These are phyloP conservation scores for Arctocebus calabarensis DNA, from an alignment of 2,797 vertebrate genomes.

Conservation along the genomic window DNA sequence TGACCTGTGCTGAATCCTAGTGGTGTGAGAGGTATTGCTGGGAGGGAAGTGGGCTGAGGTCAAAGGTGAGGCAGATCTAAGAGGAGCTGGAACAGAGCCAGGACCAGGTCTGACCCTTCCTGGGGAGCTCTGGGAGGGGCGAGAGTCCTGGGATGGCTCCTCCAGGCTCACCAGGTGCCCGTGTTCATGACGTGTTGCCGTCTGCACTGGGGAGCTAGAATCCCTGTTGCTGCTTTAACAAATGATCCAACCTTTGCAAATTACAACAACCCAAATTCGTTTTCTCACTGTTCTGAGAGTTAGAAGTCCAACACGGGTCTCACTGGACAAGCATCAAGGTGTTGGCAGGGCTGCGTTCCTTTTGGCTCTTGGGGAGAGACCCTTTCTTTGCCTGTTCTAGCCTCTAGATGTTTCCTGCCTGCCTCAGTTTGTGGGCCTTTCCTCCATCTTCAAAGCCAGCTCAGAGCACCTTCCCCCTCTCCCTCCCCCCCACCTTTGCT, in stretches of 20 bases:
- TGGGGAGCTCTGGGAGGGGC: background rate
- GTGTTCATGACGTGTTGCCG: accelerated
- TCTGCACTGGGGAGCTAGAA: background rate
- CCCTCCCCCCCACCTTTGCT: background rate
- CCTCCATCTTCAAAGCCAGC: background rate
- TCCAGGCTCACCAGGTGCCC: too few species aligned
- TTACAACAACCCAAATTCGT: background rate
- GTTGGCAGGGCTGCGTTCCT: background rate
- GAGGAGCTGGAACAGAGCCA: background rate
- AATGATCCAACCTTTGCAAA: background rate
- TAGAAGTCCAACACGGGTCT: background rate
- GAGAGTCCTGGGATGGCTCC: background rate
- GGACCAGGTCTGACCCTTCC: background rate
- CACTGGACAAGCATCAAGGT: background rate
- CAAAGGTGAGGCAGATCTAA: background rate
- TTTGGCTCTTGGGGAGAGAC: background rate
- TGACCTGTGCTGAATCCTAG: background rate
- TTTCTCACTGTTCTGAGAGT: background rate
- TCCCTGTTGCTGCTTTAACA: background rate
- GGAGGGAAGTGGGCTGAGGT: background rate
- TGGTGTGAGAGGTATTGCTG: background rate
- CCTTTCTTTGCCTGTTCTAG: background rate
- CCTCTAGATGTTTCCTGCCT: background rate
- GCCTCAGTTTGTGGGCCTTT: background rate
- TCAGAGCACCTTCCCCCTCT: background rate